Conservation (phyloP, 1,140 invertebrate genomes). For the Sminthurides bifidus region DNA sequence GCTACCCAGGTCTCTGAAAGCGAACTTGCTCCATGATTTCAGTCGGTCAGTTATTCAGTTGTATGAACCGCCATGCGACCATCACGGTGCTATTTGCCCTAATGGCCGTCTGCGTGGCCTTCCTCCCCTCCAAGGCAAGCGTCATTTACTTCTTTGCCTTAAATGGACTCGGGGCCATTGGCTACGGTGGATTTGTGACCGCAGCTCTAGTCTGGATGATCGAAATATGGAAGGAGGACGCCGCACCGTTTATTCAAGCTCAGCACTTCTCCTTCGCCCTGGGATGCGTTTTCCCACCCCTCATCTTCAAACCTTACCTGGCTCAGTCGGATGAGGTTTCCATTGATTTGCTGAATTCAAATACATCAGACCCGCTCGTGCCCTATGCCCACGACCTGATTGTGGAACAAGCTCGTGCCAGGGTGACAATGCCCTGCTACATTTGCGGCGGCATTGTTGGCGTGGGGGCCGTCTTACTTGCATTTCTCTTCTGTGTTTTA, state of each 20-base stretch:
- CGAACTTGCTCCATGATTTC: neutral
- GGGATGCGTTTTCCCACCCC: constrained; percentile 2
- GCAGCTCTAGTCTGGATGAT: constrained; percentile 18
- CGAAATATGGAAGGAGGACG: constrained; percentile 12
- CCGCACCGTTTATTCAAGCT: constrained; percentile 12
- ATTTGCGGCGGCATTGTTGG: too few relatives aligned
- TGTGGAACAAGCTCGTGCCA: too few relatives aligned
- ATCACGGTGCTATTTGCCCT: neutral
- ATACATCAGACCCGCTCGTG: too few relatives aligned
- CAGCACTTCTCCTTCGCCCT: constrained; percentile 13
- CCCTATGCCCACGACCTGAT: too few relatives aligned
- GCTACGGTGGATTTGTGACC: constrained; percentile 4
- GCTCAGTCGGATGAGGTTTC: too few relatives aligned
- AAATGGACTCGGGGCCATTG: neutral
- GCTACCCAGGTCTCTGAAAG: neutral
- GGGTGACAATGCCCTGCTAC: too few relatives aligned
- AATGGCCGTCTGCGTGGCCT: neutral
- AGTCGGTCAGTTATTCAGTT: constrained; percentile 10
- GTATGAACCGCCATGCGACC: neutral
- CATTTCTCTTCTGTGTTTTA: too few relatives aligned
- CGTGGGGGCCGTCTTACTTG: too few relatives aligned
- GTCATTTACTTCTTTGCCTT: neutral
- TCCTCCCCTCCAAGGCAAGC: neutral
- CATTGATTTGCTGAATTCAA: too few relatives aligned
- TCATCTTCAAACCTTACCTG: constrained; percentile 7